These are phyloP conservation scores for Drosophila grimshawi DNA, from an alignment of 1,140 invertebrate genomes.

Conservation along the genomic window DNA sequence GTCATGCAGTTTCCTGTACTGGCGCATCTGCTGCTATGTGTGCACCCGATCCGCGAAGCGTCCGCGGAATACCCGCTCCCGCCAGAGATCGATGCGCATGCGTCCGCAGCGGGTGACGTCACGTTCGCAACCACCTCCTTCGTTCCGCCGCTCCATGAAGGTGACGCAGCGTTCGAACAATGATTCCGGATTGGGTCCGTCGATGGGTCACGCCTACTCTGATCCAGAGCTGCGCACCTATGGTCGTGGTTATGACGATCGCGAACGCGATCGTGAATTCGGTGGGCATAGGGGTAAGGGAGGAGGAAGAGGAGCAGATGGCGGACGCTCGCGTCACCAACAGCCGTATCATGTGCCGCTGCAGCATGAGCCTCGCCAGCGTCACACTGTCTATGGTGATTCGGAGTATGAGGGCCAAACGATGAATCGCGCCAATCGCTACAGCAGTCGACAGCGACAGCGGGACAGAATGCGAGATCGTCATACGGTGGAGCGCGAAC, in stretches of 20 bases:
- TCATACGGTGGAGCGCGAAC: slow-evolving; percentile 81
- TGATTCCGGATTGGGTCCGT: slow-evolving; percentile 85
- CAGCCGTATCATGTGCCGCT: slow-evolving; percentile 54
- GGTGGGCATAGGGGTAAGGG: slow-evolving; percentile 35
- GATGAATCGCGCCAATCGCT: slow-evolving; percentile 85
- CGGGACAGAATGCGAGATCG: slow-evolving; percentile 75
- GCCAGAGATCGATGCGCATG: slow-evolving; percentile 61
- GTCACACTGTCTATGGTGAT: slow-evolving; percentile 75
- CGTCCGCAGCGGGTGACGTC: slow-evolving; percentile 73
- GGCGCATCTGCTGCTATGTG: slow-evolving; percentile 95
- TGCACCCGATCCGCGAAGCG: slow-evolving; percentile 92
- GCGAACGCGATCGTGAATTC: slow-evolving; percentile 62
- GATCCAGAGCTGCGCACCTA: slow-evolving; percentile 85
- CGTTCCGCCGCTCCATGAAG: slow-evolving; percentile 86
- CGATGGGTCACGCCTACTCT: slow-evolving; percentile 85
- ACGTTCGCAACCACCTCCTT: slow-evolving; percentile 82
- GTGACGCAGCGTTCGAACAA: slow-evolving; percentile 89
- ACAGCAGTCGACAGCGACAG: slow-evolving; percentile 84
- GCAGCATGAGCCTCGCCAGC: slow-evolving; percentile 63
- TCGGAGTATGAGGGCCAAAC: slow-evolving; percentile 68
- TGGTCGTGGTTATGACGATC: slow-evolving; percentile 74
- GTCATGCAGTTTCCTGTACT: slow-evolving; percentile 91
- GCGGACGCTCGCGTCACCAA: slow-evolving; percentile 49
- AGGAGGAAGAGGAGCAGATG: slow-evolving; percentile 21
- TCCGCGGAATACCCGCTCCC: slow-evolving; percentile 84